Evolutionary conservation across 1,140 invertebrate genomes (phyloP).

Genomic region (Caenorhabditis latens): DNA sequence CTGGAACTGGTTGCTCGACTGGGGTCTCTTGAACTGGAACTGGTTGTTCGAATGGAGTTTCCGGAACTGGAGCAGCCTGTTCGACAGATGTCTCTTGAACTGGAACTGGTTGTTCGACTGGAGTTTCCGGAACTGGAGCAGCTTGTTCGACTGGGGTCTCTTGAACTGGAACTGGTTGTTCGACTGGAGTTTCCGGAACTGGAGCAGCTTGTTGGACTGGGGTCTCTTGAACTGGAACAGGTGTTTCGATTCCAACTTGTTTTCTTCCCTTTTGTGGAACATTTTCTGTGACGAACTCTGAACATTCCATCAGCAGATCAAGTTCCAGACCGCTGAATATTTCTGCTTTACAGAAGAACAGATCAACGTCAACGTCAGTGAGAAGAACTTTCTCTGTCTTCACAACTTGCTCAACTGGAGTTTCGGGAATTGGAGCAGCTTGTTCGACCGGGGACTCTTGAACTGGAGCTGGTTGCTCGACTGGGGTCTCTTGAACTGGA

Average conservation of each 20-base stretch:
- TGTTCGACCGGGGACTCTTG: not conserved
- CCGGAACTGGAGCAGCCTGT: not conserved
- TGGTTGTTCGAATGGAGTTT: no score
- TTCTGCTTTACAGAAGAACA: conserved; percentile 46
- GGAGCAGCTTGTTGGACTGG: conserved; percentile 5
- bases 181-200: not conserved
- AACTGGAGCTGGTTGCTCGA: not conserved
- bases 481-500: conserved; percentile 10
- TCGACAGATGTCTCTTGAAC: not conserved
- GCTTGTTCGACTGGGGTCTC: not conserved
- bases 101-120: not conserved
- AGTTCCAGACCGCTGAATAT: not conserved
- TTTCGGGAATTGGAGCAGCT: not conserved
- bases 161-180: not conserved
- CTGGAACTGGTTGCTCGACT: not conserved
- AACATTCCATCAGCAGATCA: not conserved
- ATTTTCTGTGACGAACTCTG: not conserved
- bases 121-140: not conserved
- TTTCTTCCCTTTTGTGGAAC: no score
- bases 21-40: not conserved
- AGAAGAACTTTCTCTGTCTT: not conserved
- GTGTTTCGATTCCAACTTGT: no score
- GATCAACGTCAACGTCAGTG: conserved; percentile 14
- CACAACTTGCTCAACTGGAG: no score
- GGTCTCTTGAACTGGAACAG: not conserved